Evolutionary conservation across 2,113 vertebrate species (phyloP).

Genomic region (Thunnus thynnus): DNA sequence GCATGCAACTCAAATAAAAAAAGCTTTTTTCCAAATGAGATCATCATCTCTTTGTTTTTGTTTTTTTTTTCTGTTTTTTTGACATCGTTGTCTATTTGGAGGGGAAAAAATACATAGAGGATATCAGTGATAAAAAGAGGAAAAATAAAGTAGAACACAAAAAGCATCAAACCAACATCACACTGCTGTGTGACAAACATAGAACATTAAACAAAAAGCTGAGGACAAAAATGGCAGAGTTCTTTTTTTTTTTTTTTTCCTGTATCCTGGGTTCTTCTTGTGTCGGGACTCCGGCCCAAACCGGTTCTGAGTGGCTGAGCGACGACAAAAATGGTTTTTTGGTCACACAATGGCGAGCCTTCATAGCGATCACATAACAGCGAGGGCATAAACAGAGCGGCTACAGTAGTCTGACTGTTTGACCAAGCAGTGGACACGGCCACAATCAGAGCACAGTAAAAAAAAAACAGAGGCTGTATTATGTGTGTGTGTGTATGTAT

Average conservation of each 20-base stretch:
- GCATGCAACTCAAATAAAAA: conserved; percentile 59
- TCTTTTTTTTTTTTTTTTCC: not conserved
- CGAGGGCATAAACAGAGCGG: conserved; percentile 55
- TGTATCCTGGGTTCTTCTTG: conserved; percentile 3
- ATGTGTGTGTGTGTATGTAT: conserved; percentile 12
- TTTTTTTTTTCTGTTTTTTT: not conserved
- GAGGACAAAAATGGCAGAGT: not conserved
- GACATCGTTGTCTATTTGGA: conserved; percentile 45
- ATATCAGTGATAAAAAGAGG: not conserved
- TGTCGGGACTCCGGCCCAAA: conserved; percentile 28
- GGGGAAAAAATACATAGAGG: not conserved
- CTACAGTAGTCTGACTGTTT: conserved; percentile 67
- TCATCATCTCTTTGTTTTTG: not conserved
- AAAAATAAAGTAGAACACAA: not conserved
- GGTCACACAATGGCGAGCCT: conserved; percentile 65
- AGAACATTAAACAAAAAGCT: conserved; percentile 21
- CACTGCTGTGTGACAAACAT: conserved; percentile 7
- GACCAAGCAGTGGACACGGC: conserved; percentile 30
- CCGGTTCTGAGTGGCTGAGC: conserved; percentile 56
- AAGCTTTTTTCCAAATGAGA: conserved; percentile 14
- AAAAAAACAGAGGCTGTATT: conserved; percentile 46
- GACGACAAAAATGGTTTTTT: conserved; percentile 37
- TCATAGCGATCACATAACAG: conserved; percentile 58
- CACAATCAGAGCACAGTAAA: conserved; percentile 33
- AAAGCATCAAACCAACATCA: conserved; percentile 10